These are phyloP conservation scores for Ptychochromis oligacanthus DNA, from an alignment of 2,113 vertebrate species.

Conservation along the genomic window DNA sequence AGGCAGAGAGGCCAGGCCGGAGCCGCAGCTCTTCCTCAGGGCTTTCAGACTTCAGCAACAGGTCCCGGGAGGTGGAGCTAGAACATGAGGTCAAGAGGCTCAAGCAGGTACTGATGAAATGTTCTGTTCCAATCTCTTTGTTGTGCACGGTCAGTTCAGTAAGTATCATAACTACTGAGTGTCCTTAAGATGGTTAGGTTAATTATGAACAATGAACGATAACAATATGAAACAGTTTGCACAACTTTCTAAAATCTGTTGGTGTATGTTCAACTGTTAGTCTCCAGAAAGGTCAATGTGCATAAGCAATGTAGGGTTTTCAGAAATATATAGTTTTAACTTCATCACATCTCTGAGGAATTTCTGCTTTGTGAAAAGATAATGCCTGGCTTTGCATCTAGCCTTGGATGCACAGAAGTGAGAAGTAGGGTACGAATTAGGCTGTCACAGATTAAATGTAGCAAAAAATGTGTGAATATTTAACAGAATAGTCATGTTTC, in stretches of 20 bases:
- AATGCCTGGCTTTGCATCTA: background rate
- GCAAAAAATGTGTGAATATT: background rate
- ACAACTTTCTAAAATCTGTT: background rate
- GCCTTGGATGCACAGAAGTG: background rate
- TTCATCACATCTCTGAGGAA: background rate
- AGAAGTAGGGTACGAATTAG: background rate
- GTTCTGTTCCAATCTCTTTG: background rate
- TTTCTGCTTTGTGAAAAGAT: background rate
- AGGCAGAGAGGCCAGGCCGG: conserved; percentile 86
- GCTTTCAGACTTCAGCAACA: conserved; percentile 86
- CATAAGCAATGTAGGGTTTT: background rate
- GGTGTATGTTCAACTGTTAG: background rate
- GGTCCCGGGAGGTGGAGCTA: conserved; percentile 91
- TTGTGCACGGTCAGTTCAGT: background rate
- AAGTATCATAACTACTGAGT: background rate
- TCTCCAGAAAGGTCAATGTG: background rate
- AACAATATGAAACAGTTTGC: background rate
- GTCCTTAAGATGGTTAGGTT: background rate
- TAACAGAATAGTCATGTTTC: background rate
- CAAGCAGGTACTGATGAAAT: conserved; percentile 86
- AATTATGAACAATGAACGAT: background rate
- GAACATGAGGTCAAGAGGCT: conserved; percentile 94
- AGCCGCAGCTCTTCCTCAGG: conserved; percentile 84
- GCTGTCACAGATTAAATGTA: background rate
- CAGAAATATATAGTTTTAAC: background rate